Percentiles rank a stretch among this genome's conserved stretches.
These are phyloP conservation scores for Saccopteryx leptura DNA, from an alignment of 2,113 vertebrate genomes.

Conservation along the genomic window DNA sequence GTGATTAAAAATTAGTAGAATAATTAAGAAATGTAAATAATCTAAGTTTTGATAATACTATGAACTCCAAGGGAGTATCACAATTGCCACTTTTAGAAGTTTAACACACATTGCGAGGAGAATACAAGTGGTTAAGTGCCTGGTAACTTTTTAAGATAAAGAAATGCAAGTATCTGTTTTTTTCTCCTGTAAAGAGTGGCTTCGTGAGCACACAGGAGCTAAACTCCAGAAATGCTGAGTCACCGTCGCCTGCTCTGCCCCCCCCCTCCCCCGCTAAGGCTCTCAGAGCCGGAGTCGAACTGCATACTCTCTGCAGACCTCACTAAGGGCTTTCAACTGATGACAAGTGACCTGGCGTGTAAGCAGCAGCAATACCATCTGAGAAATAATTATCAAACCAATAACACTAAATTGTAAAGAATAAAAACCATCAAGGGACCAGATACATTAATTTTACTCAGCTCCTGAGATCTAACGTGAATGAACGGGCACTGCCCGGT, in stretches of 20 bases:
- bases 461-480: fast-evolving
- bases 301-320: too few relatives aligned
- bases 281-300: not conserved
- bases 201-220: not conserved
- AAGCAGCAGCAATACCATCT: not conserved
- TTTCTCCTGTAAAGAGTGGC: not conserved
- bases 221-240: not conserved
- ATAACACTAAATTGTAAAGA: not conserved
- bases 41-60: not conserved
- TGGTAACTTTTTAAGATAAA: constrained; percentile 17
- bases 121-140: not conserved
- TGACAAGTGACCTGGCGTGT: not conserved
- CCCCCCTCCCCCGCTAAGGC: too few relatives aligned
- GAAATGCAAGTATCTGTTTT: not conserved
- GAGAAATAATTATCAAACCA: not conserved
- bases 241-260: not conserved
- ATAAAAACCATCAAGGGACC: not conserved
- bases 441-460: not conserved
- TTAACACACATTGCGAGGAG: not conserved
- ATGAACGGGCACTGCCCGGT: not conserved
- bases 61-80: not conserved
- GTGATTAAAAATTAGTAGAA: not conserved
- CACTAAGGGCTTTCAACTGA: not conserved
- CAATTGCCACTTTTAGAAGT: not conserved
- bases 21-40: not conserved